Conservation (phyloP, 2,888 invertebrate species). For the Gnatocerus cornutus region DNA sequence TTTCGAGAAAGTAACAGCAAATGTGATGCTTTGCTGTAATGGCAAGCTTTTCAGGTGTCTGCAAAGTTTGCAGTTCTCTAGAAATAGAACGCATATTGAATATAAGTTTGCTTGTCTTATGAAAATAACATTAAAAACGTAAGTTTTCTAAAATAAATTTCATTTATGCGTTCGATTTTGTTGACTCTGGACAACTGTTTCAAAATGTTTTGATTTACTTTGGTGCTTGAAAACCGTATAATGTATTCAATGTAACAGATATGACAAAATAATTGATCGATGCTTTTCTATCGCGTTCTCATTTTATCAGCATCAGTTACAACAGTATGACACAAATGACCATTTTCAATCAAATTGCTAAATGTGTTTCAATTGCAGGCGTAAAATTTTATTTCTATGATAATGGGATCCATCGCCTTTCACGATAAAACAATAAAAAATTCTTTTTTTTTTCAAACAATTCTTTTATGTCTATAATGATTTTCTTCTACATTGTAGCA, state of each 20-base stretch:
- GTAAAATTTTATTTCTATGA: conserved; percentile 39
- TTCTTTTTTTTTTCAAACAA: neutral
- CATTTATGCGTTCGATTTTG: conserved; percentile 18
- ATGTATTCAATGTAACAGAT: conserved; percentile 40
- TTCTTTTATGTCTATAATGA: neutral
- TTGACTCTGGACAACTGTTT: conserved; percentile 21
- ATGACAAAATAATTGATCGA: conserved; percentile 52
- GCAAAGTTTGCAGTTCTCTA: conserved; percentile 2
- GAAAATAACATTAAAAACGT: neutral
- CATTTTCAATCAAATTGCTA: conserved; percentile 47
- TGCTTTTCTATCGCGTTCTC: conserved; percentile 48
- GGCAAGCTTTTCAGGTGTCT: conserved; percentile 4
- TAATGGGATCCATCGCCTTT: conserved; percentile 16
- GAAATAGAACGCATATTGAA: neutral
- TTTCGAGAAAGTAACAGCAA: conserved; percentile 7
- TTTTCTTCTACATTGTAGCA: neutral
- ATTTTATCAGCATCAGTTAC: conserved; percentile 49
- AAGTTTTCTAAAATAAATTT: neutral
- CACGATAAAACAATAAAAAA: conserved; percentile 1
- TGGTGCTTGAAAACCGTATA: conserved; percentile 35
- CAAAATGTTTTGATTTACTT: conserved; percentile 43
- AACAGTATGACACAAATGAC: conserved; percentile 47
- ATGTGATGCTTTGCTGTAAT: conserved; percentile 9
- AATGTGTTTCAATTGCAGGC: conserved; percentile 40
- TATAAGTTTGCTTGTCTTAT: neutral